Percentiles rank a stretch among this genome's conserved stretches.
Evolutionary conservation across 1,140 invertebrate species (phyloP).

Genomic region (Achroia grisella): DNA sequence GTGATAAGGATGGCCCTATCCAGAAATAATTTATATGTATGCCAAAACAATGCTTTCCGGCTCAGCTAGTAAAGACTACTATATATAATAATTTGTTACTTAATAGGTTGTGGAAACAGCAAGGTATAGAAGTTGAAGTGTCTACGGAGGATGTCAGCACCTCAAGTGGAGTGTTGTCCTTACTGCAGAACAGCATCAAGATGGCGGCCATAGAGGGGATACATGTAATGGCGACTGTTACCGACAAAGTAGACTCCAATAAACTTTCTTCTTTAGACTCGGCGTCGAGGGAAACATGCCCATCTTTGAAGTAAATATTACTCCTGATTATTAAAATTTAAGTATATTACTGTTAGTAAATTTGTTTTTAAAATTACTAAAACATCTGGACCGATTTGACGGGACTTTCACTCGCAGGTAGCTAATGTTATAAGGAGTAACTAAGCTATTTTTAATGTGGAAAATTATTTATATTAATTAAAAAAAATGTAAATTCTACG

Average conservation of each 20-base stretch:
- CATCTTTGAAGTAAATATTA: conserved; percentile 8
- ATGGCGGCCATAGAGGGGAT: conserved; percentile 8
- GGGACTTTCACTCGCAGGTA: no score
- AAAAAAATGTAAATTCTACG: no score
- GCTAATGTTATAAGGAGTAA: no score
- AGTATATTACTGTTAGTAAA: no score
- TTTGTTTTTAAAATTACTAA: no score
- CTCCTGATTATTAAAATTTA: not conserved
- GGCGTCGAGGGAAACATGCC: conserved; percentile 10
- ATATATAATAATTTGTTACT: not conserved
- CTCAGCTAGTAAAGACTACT: no score
- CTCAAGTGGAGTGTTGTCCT: not conserved
- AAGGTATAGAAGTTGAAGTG: not conserved
- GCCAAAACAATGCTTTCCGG: no score
- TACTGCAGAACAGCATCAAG: not conserved
- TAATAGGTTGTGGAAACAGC: not conserved
- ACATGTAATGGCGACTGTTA: conserved; percentile 1
- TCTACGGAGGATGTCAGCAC: not conserved
- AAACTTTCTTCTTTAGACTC: conserved; percentile 5
- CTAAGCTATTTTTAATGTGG: no score
- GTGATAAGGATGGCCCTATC: no score
- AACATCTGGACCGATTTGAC: no score
- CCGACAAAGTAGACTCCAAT: not conserved
- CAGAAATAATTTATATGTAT: no score
- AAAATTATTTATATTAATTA: no score